Evolutionary conservation across 30 jellyfish, hydroid and myxozoan genomes (phyloP).

Genomic region (Catostylus mosaicus): DNA sequence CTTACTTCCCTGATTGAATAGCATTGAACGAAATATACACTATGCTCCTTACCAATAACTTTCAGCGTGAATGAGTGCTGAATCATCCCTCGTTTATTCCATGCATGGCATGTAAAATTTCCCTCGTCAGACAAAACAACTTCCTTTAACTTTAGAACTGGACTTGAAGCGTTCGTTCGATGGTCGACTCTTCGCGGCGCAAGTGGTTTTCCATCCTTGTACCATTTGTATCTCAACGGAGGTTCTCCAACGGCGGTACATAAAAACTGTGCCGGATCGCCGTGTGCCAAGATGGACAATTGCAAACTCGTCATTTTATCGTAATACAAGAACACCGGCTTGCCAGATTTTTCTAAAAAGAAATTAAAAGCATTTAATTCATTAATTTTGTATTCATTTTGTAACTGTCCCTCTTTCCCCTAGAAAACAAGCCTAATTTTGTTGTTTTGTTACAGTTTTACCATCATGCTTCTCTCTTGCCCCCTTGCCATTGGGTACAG

Average conservation of each 20-base stretch:
- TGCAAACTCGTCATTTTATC: slow-evolving; percentile 43
- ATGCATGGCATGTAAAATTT: slow-evolving; percentile 63
- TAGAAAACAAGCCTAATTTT: no score
- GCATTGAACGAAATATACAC: no score
- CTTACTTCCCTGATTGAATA: no score
- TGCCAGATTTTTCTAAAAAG: slow-evolving; percentile 54
- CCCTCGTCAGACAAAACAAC: slow-evolving; percentile 83
- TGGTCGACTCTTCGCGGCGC: slow-evolving; percentile 71
- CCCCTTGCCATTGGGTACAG: no score
- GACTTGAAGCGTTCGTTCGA: slow-evolving; percentile 63
- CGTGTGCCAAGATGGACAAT: slow-evolving; percentile 48
- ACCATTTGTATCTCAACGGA: slow-evolving; percentile 89
- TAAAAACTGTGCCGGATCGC: slow-evolving; percentile 57
- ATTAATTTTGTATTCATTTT: not conserved
- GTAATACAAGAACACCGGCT: slow-evolving; percentile 53
- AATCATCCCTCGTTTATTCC: slow-evolving; percentile 52
- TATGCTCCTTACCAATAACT: slow-evolving; percentile 42
- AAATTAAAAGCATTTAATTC: not conserved
- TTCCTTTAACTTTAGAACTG: slow-evolving; percentile 50
- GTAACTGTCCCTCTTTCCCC: not conserved
- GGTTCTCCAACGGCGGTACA: slow-evolving; percentile 71
- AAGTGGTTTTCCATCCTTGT: slow-evolving; percentile 62
- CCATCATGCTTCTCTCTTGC: no score
- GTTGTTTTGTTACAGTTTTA: no score
- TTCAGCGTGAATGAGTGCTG: slow-evolving; percentile 38